Evolutionary conservation across 2,113 vertebrate genomes (phyloP).

Genomic region (Megaceryle maxima): DNA sequence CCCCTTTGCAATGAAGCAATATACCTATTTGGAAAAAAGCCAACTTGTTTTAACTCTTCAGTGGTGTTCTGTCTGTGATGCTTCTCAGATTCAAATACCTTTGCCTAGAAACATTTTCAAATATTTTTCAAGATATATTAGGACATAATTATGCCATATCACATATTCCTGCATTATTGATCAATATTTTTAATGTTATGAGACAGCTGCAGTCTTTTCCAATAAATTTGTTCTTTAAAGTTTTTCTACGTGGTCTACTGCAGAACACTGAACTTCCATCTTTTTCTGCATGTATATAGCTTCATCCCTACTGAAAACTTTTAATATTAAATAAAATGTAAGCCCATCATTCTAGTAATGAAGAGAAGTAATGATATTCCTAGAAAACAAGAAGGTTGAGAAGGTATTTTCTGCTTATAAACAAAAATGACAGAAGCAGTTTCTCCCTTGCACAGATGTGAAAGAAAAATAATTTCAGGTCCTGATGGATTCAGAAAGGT

Average conservation of each 20-base stretch:
- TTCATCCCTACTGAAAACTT: slow-evolving; percentile 37
- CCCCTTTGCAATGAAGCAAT: background rate
- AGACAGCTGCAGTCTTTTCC: slow-evolving; percentile 56
- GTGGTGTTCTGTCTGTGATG: background rate
- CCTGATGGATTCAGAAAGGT: background rate
- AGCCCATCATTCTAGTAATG: background rate
- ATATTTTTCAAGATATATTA: background rate
- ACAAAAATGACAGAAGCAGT: slow-evolving; percentile 34
- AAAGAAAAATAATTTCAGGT: slow-evolving; percentile 23
- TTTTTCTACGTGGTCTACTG: slow-evolving; percentile 35
- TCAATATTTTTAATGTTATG: slow-evolving; percentile 31
- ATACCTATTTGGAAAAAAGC: background rate
- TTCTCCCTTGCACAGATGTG: slow-evolving; percentile 3
- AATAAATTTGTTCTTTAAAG: slow-evolving; percentile 57
- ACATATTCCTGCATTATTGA: background rate
- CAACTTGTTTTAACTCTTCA: slow-evolving; percentile 4
- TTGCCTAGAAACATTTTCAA: background rate
- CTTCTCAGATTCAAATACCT: background rate
- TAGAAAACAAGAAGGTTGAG: slow-evolving; percentile 16
- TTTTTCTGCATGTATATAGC: slow-evolving; percentile 27
- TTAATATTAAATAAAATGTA: background rate
- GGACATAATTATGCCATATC: background rate
- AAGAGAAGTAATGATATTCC: slow-evolving; percentile 7
- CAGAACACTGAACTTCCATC: slow-evolving; percentile 47
- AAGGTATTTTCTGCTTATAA: slow-evolving; percentile 4